These are phyloP conservation scores for Iguana delicatissima DNA, from an alignment of 2,797 vertebrate genomes.

Conservation along the genomic window DNA sequence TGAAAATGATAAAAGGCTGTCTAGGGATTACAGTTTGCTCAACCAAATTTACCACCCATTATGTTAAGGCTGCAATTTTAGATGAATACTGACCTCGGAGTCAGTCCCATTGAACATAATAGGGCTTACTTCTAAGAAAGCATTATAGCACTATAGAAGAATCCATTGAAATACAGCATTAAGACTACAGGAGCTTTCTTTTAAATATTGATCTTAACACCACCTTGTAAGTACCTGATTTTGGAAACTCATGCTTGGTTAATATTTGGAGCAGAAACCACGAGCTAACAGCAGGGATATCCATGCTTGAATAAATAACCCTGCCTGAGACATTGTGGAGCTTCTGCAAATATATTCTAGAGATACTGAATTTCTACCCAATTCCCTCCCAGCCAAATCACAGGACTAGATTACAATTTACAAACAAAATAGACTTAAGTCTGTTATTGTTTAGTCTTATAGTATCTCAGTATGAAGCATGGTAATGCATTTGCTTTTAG, in stretches of 20 bases:
- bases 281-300: too few species aligned
- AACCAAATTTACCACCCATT: neutral
- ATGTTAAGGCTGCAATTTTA: neutral
- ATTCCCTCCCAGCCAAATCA: neutral
- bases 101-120: neutral
- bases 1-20: neutral
- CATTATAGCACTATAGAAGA: neutral
- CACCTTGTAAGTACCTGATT: too few species aligned
- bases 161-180: neutral
- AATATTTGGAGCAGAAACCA: too few species aligned
- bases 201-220: neutral
- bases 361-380: neutral
- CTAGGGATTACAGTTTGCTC: neutral
- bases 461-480: neutral
- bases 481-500: slow-evolving; percentile 16
- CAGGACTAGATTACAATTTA: slow-evolving; percentile 1
- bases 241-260: too few species aligned
- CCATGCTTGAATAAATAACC: too few species aligned
- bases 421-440: neutral
- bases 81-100: neutral
- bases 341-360: neutral
- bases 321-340: too few species aligned
- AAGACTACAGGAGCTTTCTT: neutral
- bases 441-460: neutral
- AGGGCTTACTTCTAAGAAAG: neutral